These are phyloP conservation scores for Galerucella pusilla DNA, from an alignment of 2,888 invertebrate species.

Conservation along the genomic window DNA sequence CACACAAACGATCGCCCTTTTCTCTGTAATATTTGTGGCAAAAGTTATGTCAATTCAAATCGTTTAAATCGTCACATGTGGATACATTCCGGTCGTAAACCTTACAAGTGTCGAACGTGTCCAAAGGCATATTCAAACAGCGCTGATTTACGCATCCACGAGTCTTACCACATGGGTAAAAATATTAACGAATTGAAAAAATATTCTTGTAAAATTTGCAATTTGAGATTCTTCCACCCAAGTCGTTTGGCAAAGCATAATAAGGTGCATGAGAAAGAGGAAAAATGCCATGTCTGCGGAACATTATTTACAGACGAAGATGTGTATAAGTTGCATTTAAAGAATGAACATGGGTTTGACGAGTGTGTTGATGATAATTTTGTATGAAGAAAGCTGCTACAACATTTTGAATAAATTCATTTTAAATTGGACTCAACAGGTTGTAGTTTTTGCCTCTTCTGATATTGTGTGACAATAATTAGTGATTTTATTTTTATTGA, in stretches of 20 bases:
- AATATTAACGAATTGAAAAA: constrained; percentile 54
- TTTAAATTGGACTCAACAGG: no score
- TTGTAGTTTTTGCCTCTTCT: no score
- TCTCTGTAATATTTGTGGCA: constrained; percentile 61
- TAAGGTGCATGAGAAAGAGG: constrained; percentile 62
- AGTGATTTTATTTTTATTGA: no score
- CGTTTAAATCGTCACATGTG: constrained; percentile 62
- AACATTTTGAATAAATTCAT: no score
- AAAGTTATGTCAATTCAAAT: constrained; percentile 61
- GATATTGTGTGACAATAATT: no score
- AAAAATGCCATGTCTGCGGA: constrained; percentile 54
- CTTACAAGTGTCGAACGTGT: constrained; percentile 57
- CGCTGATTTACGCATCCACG: constrained; percentile 60
- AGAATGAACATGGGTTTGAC: constrained; percentile 22
- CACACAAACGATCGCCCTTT: constrained; percentile 62
- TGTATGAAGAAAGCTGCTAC: no score
- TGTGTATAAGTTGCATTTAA: constrained; percentile 53
- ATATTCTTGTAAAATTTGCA: constrained; percentile 56
- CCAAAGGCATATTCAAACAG: constrained; percentile 59
- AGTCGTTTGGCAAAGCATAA: constrained; percentile 67
- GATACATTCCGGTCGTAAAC: constrained; percentile 61
- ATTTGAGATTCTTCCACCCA: constrained; percentile 58
- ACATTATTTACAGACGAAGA: constrained; percentile 54
- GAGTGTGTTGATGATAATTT: constrained; percentile 10
- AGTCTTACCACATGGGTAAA: constrained; percentile 52